A percentile compares a stretch with the other conserved stretches of the same genome.
phyloP scores from a whole-genome alignment of 2,113 vertebrate genomes.

The Uria aalge region DNA sequence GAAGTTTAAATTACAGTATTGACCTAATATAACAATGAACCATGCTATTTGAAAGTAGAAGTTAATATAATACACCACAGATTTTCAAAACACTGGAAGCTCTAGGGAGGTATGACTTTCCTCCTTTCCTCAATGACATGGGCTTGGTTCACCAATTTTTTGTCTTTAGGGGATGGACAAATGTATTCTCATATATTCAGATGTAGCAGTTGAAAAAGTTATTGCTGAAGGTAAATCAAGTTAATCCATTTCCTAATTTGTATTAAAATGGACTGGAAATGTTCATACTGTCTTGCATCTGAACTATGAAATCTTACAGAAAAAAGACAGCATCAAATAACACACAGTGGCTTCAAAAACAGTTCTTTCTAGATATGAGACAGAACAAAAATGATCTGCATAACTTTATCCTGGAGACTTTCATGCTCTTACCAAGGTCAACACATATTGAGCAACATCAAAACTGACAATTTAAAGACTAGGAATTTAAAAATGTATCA shows the following conservation, averaged over 20 bases:
- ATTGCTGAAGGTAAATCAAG: background rate
- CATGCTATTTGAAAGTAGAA: background rate
- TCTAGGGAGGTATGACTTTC: background rate
- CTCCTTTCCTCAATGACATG: background rate
- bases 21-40: conserved; percentile 11
- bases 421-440: background rate
- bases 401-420: background rate
- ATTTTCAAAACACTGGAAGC: background rate
- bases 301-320: background rate
- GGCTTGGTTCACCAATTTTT: background rate
- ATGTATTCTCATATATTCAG: background rate
- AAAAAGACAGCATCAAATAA: background rate
- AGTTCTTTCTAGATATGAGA: background rate
- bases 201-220: background rate
- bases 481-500: background rate
- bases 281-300: background rate
- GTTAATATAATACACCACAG: background rate
- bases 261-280: background rate
- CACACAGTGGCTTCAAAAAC: background rate
- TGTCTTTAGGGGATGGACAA: background rate
- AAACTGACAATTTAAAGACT: background rate
- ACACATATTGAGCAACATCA: accelerated
- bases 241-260: background rate
- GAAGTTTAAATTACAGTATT: background rate
- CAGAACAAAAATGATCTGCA: background rate